These are phyloP conservation scores for Rattus rattus DNA, from an alignment of 2,113 vertebrate genomes.

Conservation along the genomic window DNA sequence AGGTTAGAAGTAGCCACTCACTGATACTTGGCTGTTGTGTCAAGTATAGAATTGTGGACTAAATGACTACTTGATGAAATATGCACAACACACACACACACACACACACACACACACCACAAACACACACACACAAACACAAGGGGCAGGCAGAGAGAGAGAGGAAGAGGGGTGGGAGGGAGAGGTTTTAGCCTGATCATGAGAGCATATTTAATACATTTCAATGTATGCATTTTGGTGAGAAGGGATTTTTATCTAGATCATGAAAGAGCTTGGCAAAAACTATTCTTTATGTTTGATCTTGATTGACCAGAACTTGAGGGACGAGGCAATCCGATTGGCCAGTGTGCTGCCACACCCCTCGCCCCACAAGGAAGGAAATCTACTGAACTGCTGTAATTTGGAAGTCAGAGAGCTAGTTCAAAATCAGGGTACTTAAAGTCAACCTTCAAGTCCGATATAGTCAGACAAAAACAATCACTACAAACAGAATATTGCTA, in stretches of 20 bases:
- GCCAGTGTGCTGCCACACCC: not conserved
- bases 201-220: slow-evolving; percentile 2
- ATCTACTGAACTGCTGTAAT: not conserved
- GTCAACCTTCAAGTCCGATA: slow-evolving; percentile 64
- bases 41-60: not conserved
- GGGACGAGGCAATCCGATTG: not conserved
- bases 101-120: not conserved
- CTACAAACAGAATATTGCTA: slow-evolving; percentile 60
- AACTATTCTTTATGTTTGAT: not conserved
- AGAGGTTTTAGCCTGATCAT: slow-evolving; percentile 24
- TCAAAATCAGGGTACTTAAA: slow-evolving; percentile 56
- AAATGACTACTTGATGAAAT: not conserved
- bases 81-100: not conserved
- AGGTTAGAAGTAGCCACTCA: not conserved
- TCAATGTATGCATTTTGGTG: not conserved
- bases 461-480: slow-evolving; percentile 56
- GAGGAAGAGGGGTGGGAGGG: not conserved
- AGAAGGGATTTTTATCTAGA: slow-evolving; percentile 40
- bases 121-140: not conserved
- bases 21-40: not conserved
- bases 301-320: slow-evolving; percentile 30
- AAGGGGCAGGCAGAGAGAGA: not conserved
- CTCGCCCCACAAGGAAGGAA: not conserved
- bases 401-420: slow-evolving; percentile 63
- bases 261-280: not conserved